phyloP scores from a whole-genome alignment of 2,888 invertebrate species.

The Lycocerus yunnanus region DNA sequence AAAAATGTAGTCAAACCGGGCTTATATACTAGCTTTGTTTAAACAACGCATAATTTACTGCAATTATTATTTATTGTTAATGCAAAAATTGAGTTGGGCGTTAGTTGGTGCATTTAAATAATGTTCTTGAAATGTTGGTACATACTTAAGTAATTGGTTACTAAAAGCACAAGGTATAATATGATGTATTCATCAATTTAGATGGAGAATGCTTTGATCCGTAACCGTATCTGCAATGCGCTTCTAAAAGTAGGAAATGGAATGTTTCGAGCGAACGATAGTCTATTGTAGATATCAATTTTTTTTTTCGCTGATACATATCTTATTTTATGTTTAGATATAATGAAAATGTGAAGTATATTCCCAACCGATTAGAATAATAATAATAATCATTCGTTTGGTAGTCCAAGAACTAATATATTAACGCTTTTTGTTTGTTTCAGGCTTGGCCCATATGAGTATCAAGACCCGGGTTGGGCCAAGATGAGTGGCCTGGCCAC shows the following conservation, averaged over 20 bases:
- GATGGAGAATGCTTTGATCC: background rate
- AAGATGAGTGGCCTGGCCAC: conserved; percentile 81
- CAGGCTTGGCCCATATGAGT: conserved; percentile 91
- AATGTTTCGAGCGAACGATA: background rate
- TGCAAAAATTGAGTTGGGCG: too few relatives aligned
- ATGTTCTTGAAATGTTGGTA: too few relatives aligned
- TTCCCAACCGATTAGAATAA: background rate
- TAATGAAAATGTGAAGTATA: background rate
- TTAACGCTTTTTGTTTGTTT: conserved; percentile 51
- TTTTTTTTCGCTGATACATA: background rate
- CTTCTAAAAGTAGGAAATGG: background rate
- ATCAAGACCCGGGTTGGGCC: conserved; percentile 84
- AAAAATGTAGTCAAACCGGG: too few relatives aligned
- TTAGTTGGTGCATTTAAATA: background rate
- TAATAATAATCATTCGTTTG: background rate
- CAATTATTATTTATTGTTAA: too few relatives aligned
- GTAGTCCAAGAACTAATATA: background rate
- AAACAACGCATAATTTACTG: background rate
- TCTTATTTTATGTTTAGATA: background rate
- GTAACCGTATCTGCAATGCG: too few relatives aligned
- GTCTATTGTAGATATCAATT: background rate
- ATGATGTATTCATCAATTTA: background rate
- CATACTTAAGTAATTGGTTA: background rate
- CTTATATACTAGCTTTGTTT: background rate
- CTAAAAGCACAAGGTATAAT: background rate